Base-by-base conservation (phyloP, 2,888 invertebrate species). In the Pristionchus fissidentatus region DNA sequence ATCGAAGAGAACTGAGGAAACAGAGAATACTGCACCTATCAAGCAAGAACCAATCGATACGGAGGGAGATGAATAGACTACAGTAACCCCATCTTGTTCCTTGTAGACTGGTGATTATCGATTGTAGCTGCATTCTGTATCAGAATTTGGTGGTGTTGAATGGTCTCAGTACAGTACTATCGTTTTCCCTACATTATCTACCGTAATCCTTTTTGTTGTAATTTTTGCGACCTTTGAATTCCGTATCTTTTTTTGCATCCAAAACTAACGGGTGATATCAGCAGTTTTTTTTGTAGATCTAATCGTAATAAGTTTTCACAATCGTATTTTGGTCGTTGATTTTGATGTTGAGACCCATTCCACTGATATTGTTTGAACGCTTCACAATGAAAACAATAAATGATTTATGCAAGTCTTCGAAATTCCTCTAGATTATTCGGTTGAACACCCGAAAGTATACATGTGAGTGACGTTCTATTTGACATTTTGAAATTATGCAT, bases 201-300 rank as follows among this genome's bases (percentile, higher is more conserved):
- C n/a, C n/a, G n/a, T n/a, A n/a, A n/a, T n/a, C n/a, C 66, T 70
- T 41, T 26, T 70, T 38, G 41, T 19, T 38, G 15, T 55, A 55
- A 41, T 22, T 70, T 41, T 10, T 38, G 7, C n/a, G 41, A 41
- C n/a, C 4, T 43, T 7, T 15, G n/a, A 41, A 26, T 41, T 41
- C 26, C 3, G 10, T 43, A 7, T 41, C 13, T 70, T 70, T 10
- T 66, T 41, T 38, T 66, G 38, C 66, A 43, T 70, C 43, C 70
- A 41, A 3, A 70, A 26, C 43, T 38, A 22, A 70, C 70, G 70
- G 70, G 70, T 70, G 41, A 70, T 66, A 15, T 43, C 70, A 41
- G 70, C 43, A 70, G 43, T 70, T 70, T n/a, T n/a, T n/a, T n/a
- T n/a, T n/a, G 70, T 70, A 70, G 70, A 70, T 70, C 70, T 41